Evolutionary conservation across 2,797 vertebrate genomes (phyloP).

Genomic region (Pseudotriccus pelzelni): DNA sequence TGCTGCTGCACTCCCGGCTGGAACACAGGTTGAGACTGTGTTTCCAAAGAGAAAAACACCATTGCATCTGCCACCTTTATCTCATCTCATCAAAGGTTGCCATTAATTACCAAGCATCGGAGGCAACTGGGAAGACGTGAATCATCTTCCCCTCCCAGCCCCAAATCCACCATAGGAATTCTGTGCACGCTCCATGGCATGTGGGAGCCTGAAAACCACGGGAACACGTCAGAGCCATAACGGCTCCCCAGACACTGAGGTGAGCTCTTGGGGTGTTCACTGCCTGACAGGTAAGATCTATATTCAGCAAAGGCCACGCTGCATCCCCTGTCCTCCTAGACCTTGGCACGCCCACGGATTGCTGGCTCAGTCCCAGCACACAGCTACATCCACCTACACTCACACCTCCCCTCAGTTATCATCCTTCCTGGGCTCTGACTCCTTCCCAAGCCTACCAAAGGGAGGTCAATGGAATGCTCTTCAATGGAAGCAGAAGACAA

Average conservation of each 20-base stretch:
- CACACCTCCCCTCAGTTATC: neutral
- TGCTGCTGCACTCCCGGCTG: neutral
- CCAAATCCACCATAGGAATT: neutral
- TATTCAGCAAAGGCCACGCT: neutral
- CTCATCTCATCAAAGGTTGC: neutral
- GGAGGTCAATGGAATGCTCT: neutral
- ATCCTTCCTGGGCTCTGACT: neutral
- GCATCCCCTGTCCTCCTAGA: neutral
- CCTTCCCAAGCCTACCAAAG: neutral
- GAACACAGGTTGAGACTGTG: neutral
- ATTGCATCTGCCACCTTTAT: neutral
- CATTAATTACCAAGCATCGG: neutral
- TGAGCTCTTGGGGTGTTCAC: neutral
- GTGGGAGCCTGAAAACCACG: neutral
- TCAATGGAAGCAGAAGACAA: neutral
- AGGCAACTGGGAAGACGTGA: neutral
- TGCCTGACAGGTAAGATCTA: neutral
- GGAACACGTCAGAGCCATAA: fast-evolving
- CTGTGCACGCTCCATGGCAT: fast-evolving
- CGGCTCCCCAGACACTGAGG: neutral
- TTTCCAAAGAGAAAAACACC: neutral
- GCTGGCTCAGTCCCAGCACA: neutral
- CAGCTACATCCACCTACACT: neutral
- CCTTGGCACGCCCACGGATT: neutral
- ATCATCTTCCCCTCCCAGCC: neutral